Conservation (phyloP, 2,797 vertebrate species). For the Melanotaenia nigrans region DNA sequence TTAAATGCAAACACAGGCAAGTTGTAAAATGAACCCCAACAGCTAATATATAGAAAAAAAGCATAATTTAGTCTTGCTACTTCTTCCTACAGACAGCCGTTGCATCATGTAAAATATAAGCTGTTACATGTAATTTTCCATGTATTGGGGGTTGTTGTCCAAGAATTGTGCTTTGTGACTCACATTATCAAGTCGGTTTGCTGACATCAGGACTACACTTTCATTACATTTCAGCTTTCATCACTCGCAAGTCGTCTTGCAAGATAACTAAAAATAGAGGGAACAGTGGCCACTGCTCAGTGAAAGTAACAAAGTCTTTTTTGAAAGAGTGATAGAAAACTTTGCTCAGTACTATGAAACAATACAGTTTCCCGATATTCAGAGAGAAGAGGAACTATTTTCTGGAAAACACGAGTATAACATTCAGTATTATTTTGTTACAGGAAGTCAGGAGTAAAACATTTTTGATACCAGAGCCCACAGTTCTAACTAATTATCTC, state of each 20-base stretch:
- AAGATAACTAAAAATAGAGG: neutral
- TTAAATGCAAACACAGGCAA: too few relatives aligned
- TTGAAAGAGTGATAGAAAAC: neutral
- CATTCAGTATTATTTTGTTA: neutral
- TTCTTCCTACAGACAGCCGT: neutral
- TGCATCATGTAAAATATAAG: too few relatives aligned
- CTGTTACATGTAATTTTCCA: too few relatives aligned
- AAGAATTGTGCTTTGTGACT: neutral
- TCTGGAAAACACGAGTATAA: neutral
- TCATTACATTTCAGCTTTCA: neutral
- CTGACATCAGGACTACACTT: neutral
- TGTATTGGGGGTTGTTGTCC: neutral
- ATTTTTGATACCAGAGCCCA: neutral
- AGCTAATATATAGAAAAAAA: too few relatives aligned
- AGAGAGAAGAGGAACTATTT: constrained; percentile 36
- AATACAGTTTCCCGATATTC: constrained; percentile 3
- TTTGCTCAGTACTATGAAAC: neutral
- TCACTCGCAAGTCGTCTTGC: neutral
- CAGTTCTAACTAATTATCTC: neutral
- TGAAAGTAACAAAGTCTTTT: neutral
- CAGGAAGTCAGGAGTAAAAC: constrained; percentile 14
- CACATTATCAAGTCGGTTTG: neutral
- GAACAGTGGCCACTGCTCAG: neutral
- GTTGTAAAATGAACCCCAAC: too few relatives aligned
- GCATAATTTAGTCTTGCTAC: neutral